Base-by-base conservation (phyloP, 2,797 vertebrate genomes). In the Erithacus rubecula region DNA sequence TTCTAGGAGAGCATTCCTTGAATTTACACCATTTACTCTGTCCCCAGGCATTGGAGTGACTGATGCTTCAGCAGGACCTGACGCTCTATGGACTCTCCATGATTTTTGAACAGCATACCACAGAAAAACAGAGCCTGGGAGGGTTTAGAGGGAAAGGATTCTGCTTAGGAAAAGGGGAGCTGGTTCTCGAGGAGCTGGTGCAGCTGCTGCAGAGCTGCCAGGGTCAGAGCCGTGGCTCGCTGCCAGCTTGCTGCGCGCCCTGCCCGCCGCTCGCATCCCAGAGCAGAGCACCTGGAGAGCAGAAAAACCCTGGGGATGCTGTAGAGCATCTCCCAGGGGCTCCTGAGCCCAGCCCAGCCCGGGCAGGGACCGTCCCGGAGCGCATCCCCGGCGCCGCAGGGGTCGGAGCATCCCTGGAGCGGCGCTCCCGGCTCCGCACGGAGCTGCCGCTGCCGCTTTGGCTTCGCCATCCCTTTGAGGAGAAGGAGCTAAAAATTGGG, bases 401-500 rank as follows among this genome's bases (percentile, higher is more conserved):
- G 49, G 71, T 69, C 92, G 27, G 82, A 41, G 78, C 83, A 90
- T 62, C 68, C 84, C 44, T 6, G 43, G 82, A 68, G 75, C 34
- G 6, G 53, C 56, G 56, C 62, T 87, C 34, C 60, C 1, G 13
- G 64, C 84, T 81, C 30, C 34, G 64, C 68, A n/a, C 5, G 41
- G 56, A 39, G 81, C 21, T 32, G 64, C 22, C 90, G 1, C 78
- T 80, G 94, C 94, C 62, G 10, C 81, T 71, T 88, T 30, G 5
- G 6, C 17, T 93, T 87, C 70, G 85, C 81, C 52, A 32, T 75
- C 87, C 64, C 4, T 58, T 93, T 36, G 93, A 95, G 93, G 82
- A 74, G 88, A 93, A 86, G 94, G 91, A 97, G 95, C 95, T 90
- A 80, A 89, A 83, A 94, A 88, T 18, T 91, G 94, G 90, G 93